A percentile compares a stretch with the other conserved stretches of the same genome.
Conservation (phyloP, 2,113 vertebrate species). For the Danio rerio region DNA sequence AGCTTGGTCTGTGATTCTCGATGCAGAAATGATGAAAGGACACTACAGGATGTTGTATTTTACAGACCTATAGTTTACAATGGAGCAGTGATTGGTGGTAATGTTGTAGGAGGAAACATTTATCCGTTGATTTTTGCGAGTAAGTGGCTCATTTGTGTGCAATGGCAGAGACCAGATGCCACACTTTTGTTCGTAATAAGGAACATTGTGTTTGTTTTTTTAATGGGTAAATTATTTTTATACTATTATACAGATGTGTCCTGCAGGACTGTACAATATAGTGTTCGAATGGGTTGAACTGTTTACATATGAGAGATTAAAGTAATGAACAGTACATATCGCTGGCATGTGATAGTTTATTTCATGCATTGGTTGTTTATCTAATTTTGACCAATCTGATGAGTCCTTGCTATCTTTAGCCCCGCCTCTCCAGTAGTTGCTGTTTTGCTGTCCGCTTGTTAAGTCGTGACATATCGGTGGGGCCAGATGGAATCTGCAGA, state of each 20-base stretch:
- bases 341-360: too few relatives aligned
- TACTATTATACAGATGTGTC: background rate
- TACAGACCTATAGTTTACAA: background rate
- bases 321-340: too few relatives aligned
- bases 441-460: too few relatives aligned
- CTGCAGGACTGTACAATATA: background rate
- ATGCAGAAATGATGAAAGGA: background rate
- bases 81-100: background rate
- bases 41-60: background rate
- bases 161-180: background rate
- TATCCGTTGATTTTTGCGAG: background rate
- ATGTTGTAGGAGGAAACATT: background rate
- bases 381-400: too few relatives aligned
- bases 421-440: too few relatives aligned
- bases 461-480: too few relatives aligned
- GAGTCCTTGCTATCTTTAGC: too few relatives aligned
- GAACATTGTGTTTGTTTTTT: background rate
- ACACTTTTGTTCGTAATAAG: background rate
- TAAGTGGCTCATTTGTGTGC: background rate
- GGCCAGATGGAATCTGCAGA: too few relatives aligned
- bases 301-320: background rate
- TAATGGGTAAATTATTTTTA: background rate
- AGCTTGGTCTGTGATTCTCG: background rate
- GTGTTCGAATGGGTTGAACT: background rate
- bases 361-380: too few relatives aligned